Percentiles rank a stretch among this genome's conserved stretches.
These are phyloP conservation scores for Dipodomys merriami DNA, from an alignment of 2,113 vertebrate genomes.

Conservation along the genomic window DNA sequence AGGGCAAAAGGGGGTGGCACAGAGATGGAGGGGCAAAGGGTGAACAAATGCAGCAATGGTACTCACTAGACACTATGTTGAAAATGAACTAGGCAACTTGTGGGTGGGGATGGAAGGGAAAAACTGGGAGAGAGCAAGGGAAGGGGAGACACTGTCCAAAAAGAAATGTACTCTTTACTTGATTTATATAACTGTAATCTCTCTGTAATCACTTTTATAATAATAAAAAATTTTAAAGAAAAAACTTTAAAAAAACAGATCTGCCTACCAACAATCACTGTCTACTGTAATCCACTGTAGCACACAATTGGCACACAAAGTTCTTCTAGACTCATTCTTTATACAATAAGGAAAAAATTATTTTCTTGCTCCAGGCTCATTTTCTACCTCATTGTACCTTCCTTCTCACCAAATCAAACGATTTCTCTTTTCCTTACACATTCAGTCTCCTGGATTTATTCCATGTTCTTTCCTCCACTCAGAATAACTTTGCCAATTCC, in stretches of 20 bases:
- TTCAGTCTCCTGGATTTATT: not conserved
- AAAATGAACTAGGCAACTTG: too few relatives aligned
- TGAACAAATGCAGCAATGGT: too few relatives aligned
- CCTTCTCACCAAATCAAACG: not conserved
- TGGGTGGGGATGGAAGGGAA: too few relatives aligned
- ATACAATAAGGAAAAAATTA: slow-evolving; percentile 28
- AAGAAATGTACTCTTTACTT: too few relatives aligned
- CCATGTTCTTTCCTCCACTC: not conserved
- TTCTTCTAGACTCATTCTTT: slow-evolving; percentile 32
- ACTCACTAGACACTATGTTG: too few relatives aligned
- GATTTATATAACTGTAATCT: too few relatives aligned
- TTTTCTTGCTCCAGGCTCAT: slow-evolving; percentile 23
- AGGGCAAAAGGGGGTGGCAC: too few relatives aligned
- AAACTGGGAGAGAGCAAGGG: too few relatives aligned
- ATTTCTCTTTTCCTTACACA: not conserved
- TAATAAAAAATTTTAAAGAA: too few relatives aligned
- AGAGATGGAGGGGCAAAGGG: too few relatives aligned
- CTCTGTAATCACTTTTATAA: too few relatives aligned
- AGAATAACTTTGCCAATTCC: slow-evolving; percentile 2
- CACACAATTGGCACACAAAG: slow-evolving; percentile 21
- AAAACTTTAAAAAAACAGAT: not conserved
- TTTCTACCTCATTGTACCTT: not conserved
- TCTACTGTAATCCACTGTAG: slow-evolving; percentile 1
- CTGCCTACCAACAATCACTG: slow-evolving; percentile 1
- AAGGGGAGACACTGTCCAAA: too few relatives aligned